phyloP scores from a whole-genome alignment of 2,797 vertebrate genomes.

The Dermochelys coriacea region DNA sequence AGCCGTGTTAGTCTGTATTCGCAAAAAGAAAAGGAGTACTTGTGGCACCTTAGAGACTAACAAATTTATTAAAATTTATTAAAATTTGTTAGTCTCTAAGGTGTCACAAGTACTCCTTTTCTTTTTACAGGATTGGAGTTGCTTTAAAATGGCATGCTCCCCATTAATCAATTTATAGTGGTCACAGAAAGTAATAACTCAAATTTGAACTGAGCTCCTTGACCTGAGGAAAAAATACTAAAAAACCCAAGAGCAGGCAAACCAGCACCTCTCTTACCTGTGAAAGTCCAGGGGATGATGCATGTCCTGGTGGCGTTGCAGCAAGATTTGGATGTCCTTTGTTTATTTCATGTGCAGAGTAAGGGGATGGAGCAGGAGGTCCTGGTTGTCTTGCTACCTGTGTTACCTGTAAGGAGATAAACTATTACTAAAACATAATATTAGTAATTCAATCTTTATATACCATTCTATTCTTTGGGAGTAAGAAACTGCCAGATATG shows the following conservation, averaged over 20 bases:
- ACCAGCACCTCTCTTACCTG: slow-evolving; percentile 90
- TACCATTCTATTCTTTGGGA: background rate
- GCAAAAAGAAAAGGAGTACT: no score
- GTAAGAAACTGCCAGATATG: no score
- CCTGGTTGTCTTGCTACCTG: slow-evolving; percentile 94
- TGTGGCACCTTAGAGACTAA: no score
- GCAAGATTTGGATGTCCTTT: slow-evolving; percentile 96
- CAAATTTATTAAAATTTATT: no score
- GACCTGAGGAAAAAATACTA: background rate
- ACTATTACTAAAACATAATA: slow-evolving; percentile 69
- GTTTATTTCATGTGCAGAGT: slow-evolving; percentile 93
- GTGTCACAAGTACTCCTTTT: no score
- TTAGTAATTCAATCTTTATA: slow-evolving; percentile 42
- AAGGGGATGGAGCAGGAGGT: slow-evolving; percentile 87
- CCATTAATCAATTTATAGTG: fast-evolving
- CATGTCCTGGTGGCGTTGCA: slow-evolving; percentile 94
- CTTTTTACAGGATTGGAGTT: background rate
- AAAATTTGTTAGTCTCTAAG: no score
- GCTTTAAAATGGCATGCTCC: background rate
- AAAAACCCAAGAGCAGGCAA: background rate
- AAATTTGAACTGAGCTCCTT: background rate
- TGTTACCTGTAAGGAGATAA: slow-evolving; percentile 80
- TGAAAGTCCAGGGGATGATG: slow-evolving; percentile 93
- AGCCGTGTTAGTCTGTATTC: no score
- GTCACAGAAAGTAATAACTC: background rate